phyloP scores from a whole-genome alignment of 2,797 vertebrate genomes.

The Falco biarmicus region DNA sequence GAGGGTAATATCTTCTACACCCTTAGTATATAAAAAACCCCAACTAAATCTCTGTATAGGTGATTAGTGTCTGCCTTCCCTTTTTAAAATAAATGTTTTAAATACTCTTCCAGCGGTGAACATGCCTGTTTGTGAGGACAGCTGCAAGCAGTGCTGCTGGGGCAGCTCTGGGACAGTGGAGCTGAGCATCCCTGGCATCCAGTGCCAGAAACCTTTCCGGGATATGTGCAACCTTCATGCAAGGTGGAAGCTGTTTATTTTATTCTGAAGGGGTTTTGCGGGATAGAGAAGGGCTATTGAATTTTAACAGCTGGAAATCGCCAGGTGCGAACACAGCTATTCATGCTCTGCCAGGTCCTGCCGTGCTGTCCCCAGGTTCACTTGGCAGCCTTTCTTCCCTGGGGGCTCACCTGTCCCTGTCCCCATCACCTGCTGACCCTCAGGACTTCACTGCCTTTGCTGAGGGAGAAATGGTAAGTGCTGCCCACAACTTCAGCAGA shows the following conservation, averaged over 20 bases:
- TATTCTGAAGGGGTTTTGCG: neutral
- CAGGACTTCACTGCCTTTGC: neutral
- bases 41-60: neutral
- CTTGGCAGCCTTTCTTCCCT: neutral
- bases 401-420: rapidly evolving
- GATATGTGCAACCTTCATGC: rapidly evolving
- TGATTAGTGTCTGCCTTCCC: neutral
- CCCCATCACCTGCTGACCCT: neutral
- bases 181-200: neutral
- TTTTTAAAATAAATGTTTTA: neutral
- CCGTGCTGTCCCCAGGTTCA: neutral
- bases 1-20: neutral
- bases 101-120: neutral
- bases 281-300: neutral
- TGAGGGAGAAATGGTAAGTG: neutral
- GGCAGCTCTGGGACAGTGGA: neutral
- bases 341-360: neutral
- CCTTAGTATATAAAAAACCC: neutral
- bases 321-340: neutral
- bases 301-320: neutral
- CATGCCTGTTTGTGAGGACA: neutral
- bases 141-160: neutral
- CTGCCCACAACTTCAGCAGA: neutral
- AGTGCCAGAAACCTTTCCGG: neutral
- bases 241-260: neutral